These are phyloP conservation scores for Anthonomus grandis DNA, from an alignment of 1,140 invertebrate genomes.

Conservation along the genomic window DNA sequence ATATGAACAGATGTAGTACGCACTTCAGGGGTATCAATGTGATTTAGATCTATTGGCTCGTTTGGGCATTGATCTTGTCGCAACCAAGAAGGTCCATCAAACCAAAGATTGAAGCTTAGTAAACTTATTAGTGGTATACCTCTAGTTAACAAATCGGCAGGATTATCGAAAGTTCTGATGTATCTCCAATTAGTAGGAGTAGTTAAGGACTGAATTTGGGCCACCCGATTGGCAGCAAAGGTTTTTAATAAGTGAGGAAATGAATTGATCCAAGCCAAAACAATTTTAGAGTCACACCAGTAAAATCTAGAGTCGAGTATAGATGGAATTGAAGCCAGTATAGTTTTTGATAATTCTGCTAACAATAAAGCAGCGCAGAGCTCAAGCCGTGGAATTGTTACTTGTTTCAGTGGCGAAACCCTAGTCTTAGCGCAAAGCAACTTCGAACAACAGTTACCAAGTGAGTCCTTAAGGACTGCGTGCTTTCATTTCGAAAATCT, in stretches of 20 bases:
- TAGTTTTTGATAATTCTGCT: no score
- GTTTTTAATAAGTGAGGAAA: conserved; percentile 39
- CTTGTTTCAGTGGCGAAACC: conserved; percentile 34
- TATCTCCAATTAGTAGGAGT: conserved; percentile 46
- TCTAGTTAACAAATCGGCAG: conserved; percentile 48
- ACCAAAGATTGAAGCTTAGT: conserved; percentile 37
- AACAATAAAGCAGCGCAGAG: conserved; percentile 39
- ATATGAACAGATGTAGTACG: no score
- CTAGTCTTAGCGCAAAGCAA: conserved; percentile 32
- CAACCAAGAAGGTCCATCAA: conserved; percentile 39
- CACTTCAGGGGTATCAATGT: no score
- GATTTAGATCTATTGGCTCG: no score
- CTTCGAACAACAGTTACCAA: conserved; percentile 6
- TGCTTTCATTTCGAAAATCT: conserved; percentile 29
- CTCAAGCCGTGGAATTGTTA: conserved; percentile 33
- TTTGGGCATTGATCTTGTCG: no score
- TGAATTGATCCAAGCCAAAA: conserved; percentile 46
- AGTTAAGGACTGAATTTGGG: conserved; percentile 39
- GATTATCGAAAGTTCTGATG: conserved; percentile 46
- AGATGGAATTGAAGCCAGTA: conserved; percentile 37
- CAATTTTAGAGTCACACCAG: conserved; percentile 49
- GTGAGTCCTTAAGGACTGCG: not conserved
- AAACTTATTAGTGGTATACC: conserved; percentile 24
- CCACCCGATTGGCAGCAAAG: conserved; percentile 48
- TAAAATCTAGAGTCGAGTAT: conserved; percentile 30